A percentile compares a stretch with the other conserved stretches of the same genome.
phyloP scores from a whole-genome alignment of 2,888 invertebrate genomes.

The Anthrax anthrax region DNA sequence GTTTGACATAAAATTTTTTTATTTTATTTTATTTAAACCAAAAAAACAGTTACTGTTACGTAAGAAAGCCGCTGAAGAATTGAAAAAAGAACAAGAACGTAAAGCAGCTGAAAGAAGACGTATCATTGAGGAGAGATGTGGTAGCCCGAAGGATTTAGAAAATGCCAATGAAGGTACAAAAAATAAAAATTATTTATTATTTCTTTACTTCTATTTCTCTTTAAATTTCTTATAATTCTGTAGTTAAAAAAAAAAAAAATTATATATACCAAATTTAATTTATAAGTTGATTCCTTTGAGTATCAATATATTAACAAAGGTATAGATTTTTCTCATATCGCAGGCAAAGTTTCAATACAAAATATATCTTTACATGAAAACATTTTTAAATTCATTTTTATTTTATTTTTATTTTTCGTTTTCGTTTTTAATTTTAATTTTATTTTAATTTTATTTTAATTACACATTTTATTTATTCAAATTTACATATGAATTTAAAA shows the following conservation, averaged over 20 bases:
- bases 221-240: neutral
- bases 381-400: too few relatives aligned
- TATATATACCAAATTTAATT: too few relatives aligned
- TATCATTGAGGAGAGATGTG: slow-evolving; percentile 91
- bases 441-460: too few relatives aligned
- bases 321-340: too few relatives aligned
- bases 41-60: slow-evolving; percentile 80
- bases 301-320: too few relatives aligned
- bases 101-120: slow-evolving; percentile 97
- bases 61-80: slow-evolving; percentile 99
- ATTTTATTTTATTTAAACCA: neutral
- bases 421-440: too few relatives aligned
- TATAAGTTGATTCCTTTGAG: too few relatives aligned
- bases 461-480: too few relatives aligned
- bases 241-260: neutral
- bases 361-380: too few relatives aligned
- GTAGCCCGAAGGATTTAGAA: slow-evolving; percentile 78
- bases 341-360: too few relatives aligned
- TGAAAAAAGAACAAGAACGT: slow-evolving; percentile 98
- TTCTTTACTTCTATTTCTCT: neutral
- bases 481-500: slow-evolving; percentile 9
- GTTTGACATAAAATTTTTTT: neutral
- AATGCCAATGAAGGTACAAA: slow-evolving; percentile 83
- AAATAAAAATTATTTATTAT: neutral
- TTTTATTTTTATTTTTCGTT: too few relatives aligned